Conservation (phyloP, 1,140 invertebrate species). For the Hesperophylax magnus region DNA sequence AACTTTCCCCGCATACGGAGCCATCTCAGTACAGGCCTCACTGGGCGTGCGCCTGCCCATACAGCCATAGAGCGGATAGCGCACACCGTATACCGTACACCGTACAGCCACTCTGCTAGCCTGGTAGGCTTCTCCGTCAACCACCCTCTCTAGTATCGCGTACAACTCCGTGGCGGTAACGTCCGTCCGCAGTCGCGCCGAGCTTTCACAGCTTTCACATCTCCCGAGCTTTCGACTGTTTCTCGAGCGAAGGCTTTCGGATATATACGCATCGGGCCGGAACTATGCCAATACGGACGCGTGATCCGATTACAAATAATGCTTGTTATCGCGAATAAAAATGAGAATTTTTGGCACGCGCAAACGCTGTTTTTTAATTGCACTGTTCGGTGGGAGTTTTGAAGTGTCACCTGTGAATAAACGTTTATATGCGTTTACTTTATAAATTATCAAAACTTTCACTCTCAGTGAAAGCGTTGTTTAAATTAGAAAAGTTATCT, state of each 20-base stretch:
- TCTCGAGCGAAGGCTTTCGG: slow-evolving; percentile 4
- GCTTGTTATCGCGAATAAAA: slow-evolving; percentile 36
- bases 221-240: no score
- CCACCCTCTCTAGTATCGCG: slow-evolving; percentile 32
- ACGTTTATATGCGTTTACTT: slow-evolving; percentile 2
- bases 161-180: slow-evolving; percentile 17
- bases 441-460: neutral
- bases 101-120: neutral
- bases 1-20: slow-evolving; percentile 41
- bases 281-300: slow-evolving; percentile 40
- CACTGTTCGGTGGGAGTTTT: neutral
- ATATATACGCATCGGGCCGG: neutral
- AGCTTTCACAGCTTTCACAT: no score
- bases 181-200: neutral
- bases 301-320: slow-evolving; percentile 39
- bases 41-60: slow-evolving; percentile 31
- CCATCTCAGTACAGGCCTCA: slow-evolving; percentile 20
- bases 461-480: neutral
- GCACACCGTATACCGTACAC: no score
- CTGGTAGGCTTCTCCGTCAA: slow-evolving; percentile 30
- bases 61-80: neutral
- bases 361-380: slow-evolving; percentile 33
- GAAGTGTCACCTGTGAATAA: slow-evolving; percentile 16
- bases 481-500: neutral
- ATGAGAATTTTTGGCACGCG: slow-evolving; percentile 26